Evolutionary conservation across 2,888 invertebrate species (phyloP), one percentile per base, ranked within the genome.

Genomic region (Cotesia congregata): DNA sequence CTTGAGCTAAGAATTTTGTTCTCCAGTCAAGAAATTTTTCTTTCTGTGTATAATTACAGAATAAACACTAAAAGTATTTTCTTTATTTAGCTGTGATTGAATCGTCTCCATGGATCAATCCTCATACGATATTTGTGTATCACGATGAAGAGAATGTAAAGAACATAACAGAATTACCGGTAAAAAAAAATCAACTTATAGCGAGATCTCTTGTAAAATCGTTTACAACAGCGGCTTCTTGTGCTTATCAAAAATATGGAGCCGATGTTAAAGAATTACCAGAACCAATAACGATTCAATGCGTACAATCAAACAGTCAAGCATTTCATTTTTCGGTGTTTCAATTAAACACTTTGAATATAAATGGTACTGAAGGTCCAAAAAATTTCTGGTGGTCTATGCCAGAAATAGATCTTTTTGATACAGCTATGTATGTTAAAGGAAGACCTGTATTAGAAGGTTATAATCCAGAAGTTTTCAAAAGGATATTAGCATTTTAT

Each of bases 351-450:
- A 95, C 95, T 0, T 90, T 96, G 59, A 92, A 95, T 88, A 89
- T 96, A 1, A 87, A 91, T 84, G 91, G 92, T 0, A 87, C 84
- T 12, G 91, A 92, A 38, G 92, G 92, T 39, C 88, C 91, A 0
- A 95, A 94, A 86, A 98, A 98, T 90, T 91, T 95, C 81, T 96
- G 95, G 93, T 98, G 95, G 92, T 92, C 93, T 84, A 92, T 92
- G 70, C 92, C 93, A 20, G 89, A 91, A 80, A 89, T 94, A 72
- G 90, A 93, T 80, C 86, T 97, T 20, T 96, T 94, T 83, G 91
- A 92, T 67, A 90, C 91, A 74, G 94, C 95, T 84, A 88, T 91
- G 77, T 95, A 94, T 87, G 90, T 92, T 77, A 85, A 91, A 69
- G 95, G 94, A 60, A 91, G 90, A 85, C 94, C 96, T 64, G 88